Conservation (phyloP, 2,797 vertebrate species). For the Lemur catta region DNA sequence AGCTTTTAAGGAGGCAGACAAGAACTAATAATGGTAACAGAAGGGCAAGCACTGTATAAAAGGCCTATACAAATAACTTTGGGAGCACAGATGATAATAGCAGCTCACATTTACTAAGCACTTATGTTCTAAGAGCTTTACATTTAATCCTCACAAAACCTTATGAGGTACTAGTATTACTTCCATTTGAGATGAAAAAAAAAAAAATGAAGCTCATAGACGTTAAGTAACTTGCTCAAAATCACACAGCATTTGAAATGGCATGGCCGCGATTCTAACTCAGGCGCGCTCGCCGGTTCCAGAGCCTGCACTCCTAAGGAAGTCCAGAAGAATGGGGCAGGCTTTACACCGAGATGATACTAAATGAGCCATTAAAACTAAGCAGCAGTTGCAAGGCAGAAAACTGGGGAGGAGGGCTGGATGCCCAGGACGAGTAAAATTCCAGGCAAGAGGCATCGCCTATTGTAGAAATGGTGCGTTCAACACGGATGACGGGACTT, state of each 20-base stretch:
- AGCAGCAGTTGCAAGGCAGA: neutral
- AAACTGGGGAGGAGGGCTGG: neutral
- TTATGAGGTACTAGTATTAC: neutral
- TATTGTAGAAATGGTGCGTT: neutral
- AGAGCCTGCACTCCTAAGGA: neutral
- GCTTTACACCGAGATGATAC: neutral
- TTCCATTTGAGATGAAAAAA: conserved; percentile 14
- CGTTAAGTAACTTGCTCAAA: neutral
- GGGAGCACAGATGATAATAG: neutral
- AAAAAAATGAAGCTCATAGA: neutral
- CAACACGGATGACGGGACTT: neutral
- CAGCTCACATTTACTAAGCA: neutral
- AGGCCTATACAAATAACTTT: neutral
- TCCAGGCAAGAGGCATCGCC: neutral
- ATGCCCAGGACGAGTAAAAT: neutral
- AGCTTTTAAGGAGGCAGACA: neutral
- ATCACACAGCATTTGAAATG: neutral
- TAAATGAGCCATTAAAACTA: neutral
- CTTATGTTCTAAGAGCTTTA: neutral
- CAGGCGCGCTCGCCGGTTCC: neutral
- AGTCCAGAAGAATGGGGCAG: neutral
- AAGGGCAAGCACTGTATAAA: neutral
- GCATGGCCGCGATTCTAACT: neutral
- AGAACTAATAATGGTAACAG: neutral
- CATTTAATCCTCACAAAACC: neutral